These are phyloP conservation scores for Sesia apiformis DNA, from an alignment of 2,888 invertebrate genomes.

Conservation along the genomic window DNA sequence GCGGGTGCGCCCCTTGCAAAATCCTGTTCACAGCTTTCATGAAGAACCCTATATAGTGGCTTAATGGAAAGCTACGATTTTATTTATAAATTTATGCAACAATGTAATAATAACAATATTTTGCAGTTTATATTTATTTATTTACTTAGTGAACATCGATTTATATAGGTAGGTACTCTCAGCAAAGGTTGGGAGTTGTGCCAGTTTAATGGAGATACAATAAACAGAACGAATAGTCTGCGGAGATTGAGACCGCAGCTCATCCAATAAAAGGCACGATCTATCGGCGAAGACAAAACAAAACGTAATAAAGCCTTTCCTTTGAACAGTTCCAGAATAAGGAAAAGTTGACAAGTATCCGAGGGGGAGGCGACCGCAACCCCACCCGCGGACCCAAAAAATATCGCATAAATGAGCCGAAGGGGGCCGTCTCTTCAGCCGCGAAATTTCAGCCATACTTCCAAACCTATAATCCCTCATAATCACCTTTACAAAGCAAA, in stretches of 20 bases:
- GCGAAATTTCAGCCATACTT: conserved; percentile 73
- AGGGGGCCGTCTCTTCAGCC: conserved; percentile 55
- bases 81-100: no score
- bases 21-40: no score
- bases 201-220: no score
- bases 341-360: conserved; percentile 65
- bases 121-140: no score
- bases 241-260: conserved; percentile 28
- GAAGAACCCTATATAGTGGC: no score
- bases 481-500: conserved; percentile 77
- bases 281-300: conserved; percentile 46
- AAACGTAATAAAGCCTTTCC: conserved; percentile 57
- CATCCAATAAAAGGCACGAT: conserved; percentile 27
- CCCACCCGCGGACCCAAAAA: conserved; percentile 60
- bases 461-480: conserved; percentile 75
- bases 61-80: no score
- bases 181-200: no score
- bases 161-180: no score
- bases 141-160: no score
- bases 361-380: conserved; percentile 52
- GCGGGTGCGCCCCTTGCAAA: no score
- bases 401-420: conserved; percentile 62
- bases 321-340: conserved; percentile 60
- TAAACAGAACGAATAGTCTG: neutral
- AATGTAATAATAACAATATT: no score